These are phyloP conservation scores for Sussaba pulchella DNA, from an alignment of 2,888 invertebrate species.

Conservation along the genomic window DNA sequence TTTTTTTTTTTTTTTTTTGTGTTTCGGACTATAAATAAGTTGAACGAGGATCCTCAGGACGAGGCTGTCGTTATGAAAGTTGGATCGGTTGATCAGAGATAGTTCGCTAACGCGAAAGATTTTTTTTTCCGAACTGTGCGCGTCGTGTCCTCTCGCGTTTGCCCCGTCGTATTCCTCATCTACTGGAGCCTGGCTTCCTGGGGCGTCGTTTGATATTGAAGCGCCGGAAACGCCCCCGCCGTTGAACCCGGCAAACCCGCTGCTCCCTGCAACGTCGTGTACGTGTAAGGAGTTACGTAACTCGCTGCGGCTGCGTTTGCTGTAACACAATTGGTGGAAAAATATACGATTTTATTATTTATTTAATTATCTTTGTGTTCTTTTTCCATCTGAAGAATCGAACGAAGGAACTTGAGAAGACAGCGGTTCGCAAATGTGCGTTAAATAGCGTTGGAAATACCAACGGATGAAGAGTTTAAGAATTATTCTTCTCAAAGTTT, in stretches of 20 bases:
- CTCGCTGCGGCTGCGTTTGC: slow-evolving; percentile 87
- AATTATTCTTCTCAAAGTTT: slow-evolving; percentile 15
- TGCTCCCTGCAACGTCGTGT: slow-evolving; percentile 88
- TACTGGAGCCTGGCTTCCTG: slow-evolving; percentile 93
- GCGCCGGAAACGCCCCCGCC: slow-evolving; percentile 87
- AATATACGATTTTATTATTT: slow-evolving; percentile 24
- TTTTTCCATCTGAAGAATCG: not conserved
- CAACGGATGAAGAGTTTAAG: too few relatives aligned
- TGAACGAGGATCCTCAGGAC: slow-evolving; percentile 10
- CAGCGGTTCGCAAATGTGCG: not conserved
- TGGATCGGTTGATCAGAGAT: slow-evolving; percentile 54
- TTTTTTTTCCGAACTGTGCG: slow-evolving; percentile 18
- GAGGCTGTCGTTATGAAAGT: slow-evolving; percentile 27
- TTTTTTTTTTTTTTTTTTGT: slow-evolving; percentile 6
- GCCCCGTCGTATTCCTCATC: slow-evolving; percentile 41
- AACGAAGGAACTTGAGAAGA: not conserved
- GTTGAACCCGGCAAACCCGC: slow-evolving; percentile 86
- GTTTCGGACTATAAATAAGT: slow-evolving; percentile 42
- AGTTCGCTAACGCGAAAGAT: slow-evolving; percentile 35
- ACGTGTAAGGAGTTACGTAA: slow-evolving; percentile 91
- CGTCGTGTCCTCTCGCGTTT: slow-evolving; percentile 34
- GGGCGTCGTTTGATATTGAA: slow-evolving; percentile 88
- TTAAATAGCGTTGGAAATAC: too few relatives aligned
- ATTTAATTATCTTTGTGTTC: not conserved
- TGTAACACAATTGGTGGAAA: slow-evolving; percentile 71